A percentile compares a stretch with the other conserved stretches of the same genome.
These are phyloP conservation scores for Raphicerus campestris DNA, from an alignment of 2,113 vertebrate genomes.

Conservation along the genomic window DNA sequence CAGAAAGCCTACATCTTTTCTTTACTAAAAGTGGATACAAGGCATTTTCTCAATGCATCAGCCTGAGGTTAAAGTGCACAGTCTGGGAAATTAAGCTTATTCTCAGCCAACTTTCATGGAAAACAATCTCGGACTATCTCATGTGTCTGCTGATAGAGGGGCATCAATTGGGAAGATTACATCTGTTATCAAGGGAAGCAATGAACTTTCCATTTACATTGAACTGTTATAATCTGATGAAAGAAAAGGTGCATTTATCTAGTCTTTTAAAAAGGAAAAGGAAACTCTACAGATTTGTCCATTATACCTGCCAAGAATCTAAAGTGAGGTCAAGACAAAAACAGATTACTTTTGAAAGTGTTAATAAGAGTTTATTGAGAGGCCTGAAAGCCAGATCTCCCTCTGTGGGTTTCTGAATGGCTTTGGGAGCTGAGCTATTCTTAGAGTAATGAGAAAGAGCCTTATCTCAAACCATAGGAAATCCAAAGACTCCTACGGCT, in stretches of 20 bases:
- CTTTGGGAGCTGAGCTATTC: conserved; percentile 63
- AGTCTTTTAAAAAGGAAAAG: conserved; percentile 60
- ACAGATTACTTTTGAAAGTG: conserved; percentile 68
- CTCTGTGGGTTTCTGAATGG: conserved; percentile 50
- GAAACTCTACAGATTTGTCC: conserved; percentile 60
- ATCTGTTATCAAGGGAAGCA: conserved; percentile 57
- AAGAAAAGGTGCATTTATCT: conserved; percentile 59
- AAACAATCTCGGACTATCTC: conserved; percentile 52
- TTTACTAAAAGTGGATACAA: background rate
- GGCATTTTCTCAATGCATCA: conserved; percentile 3
- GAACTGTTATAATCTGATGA: conserved; percentile 61
- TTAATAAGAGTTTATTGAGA: conserved; percentile 73
- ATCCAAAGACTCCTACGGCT: conserved; percentile 40
- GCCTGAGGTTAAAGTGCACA: conserved; percentile 30
- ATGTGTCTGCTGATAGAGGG: conserved; percentile 12
- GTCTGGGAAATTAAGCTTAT: conserved; percentile 57
- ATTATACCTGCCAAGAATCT: conserved; percentile 68
- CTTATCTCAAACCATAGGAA: conserved; percentile 66
- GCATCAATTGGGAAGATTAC: conserved; percentile 49
- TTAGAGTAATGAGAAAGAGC: conserved; percentile 68
- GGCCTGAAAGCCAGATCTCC: conserved; percentile 39
- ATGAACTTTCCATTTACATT: conserved; percentile 70
- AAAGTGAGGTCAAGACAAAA: conserved; percentile 74
- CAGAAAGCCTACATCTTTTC: background rate
- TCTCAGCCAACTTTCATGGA: background rate